Evolutionary conservation across 2,797 vertebrate genomes (phyloP), one percentile per base, ranked within the genome.

Genomic region (Aphelocoma californica): DNA sequence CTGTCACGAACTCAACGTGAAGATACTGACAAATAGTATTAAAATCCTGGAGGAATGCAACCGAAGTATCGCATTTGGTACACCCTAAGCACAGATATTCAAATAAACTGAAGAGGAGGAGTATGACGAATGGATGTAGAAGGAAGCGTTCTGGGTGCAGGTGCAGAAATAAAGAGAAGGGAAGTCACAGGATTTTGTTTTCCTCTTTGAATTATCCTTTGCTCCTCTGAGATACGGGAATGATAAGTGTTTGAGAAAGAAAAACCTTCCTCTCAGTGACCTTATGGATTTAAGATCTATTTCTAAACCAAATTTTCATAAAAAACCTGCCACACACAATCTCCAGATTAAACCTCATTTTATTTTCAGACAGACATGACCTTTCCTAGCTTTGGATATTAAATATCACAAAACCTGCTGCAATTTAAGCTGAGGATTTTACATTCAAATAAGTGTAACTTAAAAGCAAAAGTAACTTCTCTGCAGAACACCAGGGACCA

Each of bases 301-400:
- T 95, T 95, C 92, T 79, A 94, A 96, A 60, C 84, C 58, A 75
- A 83, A 81, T 96, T 86, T 96, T 96, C 96, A 92, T 96, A 94
- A 92, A 92, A 95, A 88, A 81, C 58, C 92, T 91, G 87, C 91
- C 81, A 88, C 71, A 65, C 66, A 48, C 95, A 95, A 93, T 83
- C 86, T 89, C 78, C 84, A 94, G 95, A 94, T 96, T 97, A 97
- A 96, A 96, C 88, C 84, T 95, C 74, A 38, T 73, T 96, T 97
- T 93, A 95, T 97, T 97, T 96, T 96, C 93, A 86, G 96, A 31
- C 88, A 95, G 96, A 67, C 51, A 3, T 97, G 97, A 97, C 97
- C 97, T 97, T 97, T 97, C 90, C 88, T 40, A 91, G 96, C 93
- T 96, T 96, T 97, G 96, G 96, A 97, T 97, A 96, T 97, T 97